Base-by-base conservation (phyloP, 2,113 vertebrate species). In the Oncorhynchus kisutch region DNA sequence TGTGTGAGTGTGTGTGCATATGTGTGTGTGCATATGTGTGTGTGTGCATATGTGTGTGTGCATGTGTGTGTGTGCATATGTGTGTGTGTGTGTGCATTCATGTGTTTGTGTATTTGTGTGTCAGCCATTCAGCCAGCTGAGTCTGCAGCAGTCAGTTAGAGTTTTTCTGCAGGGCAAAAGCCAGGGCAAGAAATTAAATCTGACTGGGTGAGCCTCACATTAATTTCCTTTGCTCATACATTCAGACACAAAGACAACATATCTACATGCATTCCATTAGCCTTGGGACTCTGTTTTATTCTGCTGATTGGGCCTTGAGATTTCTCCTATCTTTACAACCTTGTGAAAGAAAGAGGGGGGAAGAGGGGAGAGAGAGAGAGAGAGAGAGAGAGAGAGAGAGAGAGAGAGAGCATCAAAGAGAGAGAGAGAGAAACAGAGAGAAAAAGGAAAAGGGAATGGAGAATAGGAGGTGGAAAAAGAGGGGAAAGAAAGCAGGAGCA, bases 91-190 rank as follows among this genome's bases (percentile, higher is more conserved):
- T 20, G 27, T 60, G 27, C 20, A 22, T 72, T 25, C 7, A 24
- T 34, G 54, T 62, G 71, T 34, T 16, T 62, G 71, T 31, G 25
- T 24, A 54, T 49, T 7, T 49, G 45, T 22, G 34, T 76, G 65
- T 69, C 29, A 88, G 87, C 90, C 90, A 88, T 88, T 90, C 90
- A 90, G 90, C 91, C 91, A 92, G 90, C 91, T 92, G 90, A 92
- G 91, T 91, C 91, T 92, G 90, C 90, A 91, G 89, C 90, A 91
- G 90, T 92, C 90, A 89, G 87, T 90, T 88, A 86, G 82, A 84
- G 88, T 91, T 91, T 90, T 91, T 89, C 91, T 94, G 82, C 90
- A 80, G 94, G 93, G 91, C 89, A 91, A 92, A 95, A 90, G 84
- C 85, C 88, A 67, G 77, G 86, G 89, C 88, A 91, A 91, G 89